phyloP scores from a whole-genome alignment of 1,140 invertebrate genomes.

The Neodiprion virginianus region DNA sequence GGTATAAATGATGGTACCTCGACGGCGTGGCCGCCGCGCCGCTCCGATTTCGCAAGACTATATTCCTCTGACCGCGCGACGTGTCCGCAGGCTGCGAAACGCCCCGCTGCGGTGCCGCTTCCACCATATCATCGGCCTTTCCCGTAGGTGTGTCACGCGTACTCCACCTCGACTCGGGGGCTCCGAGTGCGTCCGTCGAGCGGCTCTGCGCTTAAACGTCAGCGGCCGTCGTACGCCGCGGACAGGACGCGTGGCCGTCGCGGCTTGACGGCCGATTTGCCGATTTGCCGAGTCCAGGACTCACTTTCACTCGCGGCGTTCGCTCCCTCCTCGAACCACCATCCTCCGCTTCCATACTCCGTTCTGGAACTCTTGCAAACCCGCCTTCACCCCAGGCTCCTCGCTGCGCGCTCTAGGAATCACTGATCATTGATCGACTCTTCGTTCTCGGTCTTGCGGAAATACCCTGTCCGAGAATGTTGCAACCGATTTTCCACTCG shows the following conservation, averaged over 20 bases:
- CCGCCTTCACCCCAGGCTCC: background rate
- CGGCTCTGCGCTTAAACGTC: background rate
- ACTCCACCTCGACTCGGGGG: background rate
- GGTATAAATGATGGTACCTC: background rate
- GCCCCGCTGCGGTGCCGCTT: background rate
- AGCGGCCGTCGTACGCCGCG: background rate
- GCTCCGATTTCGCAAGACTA: background rate
- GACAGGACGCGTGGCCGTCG: slow-evolving; percentile 39
- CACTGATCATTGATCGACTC: background rate
- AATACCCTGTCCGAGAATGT: too few relatives aligned
- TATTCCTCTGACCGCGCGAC: background rate
- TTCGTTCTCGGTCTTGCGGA: too few relatives aligned
- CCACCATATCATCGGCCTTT: background rate
- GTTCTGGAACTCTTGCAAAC: background rate
- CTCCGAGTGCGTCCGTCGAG: background rate
- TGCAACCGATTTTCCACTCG: too few relatives aligned
- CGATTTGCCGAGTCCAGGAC: background rate
- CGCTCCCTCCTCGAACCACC: slow-evolving; percentile 28
- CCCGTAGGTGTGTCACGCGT: slow-evolving; percentile 1
- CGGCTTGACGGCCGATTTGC: background rate
- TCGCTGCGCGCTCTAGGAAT: background rate
- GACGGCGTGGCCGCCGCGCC: background rate
- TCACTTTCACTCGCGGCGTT: slow-evolving; percentile 41
- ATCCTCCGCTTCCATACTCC: slow-evolving; percentile 11
- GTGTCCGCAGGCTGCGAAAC: background rate